These are phyloP conservation scores for Gallinago nigripennis DNA, from an alignment of 2,797 vertebrate genomes.

Conservation along the genomic window DNA sequence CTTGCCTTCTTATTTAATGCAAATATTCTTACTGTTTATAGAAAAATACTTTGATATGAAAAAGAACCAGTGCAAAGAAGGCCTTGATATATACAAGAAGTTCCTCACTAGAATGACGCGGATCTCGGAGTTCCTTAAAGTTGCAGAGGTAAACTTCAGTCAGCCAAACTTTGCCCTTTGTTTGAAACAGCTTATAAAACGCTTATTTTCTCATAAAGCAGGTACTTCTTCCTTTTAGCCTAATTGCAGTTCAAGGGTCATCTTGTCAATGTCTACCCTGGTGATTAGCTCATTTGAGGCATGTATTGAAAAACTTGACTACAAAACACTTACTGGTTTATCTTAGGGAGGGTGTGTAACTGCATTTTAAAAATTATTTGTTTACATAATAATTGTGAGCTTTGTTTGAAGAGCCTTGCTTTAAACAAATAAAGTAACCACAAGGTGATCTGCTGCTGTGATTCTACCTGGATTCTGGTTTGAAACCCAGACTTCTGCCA, in stretches of 20 bases:
- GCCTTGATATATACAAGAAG: slow-evolving; percentile 98
- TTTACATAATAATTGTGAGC: neutral
- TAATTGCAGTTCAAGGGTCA: neutral
- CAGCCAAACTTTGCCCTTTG: neutral
- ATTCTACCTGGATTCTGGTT: neutral
- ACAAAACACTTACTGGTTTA: neutral
- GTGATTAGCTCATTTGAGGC: neutral
- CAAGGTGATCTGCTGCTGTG: neutral
- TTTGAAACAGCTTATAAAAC: neutral
- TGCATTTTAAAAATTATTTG: neutral
- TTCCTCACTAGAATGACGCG: slow-evolving; percentile 98
- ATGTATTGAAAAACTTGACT: neutral
- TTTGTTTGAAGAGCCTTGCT: neutral
- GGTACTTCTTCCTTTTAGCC: neutral
- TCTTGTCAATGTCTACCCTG: neutral
- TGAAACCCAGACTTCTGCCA: neutral
- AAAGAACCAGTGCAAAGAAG: slow-evolving; percentile 99
- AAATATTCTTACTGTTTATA: slow-evolving; percentile 65
- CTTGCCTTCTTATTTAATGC: neutral
- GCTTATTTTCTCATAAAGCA: neutral
- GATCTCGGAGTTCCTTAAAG: slow-evolving; percentile 99
- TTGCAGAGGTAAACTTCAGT: slow-evolving; percentile 89
- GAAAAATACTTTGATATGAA: slow-evolving; percentile 99
- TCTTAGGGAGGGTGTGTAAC: neutral
- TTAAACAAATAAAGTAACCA: neutral